Evolutionary conservation across 2,888 invertebrate genomes (phyloP).

Genomic region (Empis livida): DNA sequence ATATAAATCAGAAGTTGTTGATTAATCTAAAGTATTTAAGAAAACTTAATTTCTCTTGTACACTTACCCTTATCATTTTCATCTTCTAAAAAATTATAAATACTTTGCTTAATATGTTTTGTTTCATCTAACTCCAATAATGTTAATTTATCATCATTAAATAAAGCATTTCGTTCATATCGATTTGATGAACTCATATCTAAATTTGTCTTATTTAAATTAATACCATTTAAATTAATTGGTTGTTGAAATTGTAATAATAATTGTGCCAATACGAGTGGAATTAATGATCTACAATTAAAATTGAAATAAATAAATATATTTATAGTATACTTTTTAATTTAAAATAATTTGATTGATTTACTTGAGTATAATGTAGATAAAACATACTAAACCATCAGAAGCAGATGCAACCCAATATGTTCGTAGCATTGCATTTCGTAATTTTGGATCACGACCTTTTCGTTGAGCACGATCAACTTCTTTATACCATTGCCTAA

Average conservation of each 20-base stretch:
- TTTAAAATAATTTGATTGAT: conserved; percentile 6
- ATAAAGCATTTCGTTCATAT: background rate
- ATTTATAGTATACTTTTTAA: background rate
- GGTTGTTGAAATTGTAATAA: conserved; percentile 29
- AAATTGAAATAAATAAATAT: background rate
- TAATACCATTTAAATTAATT: conserved; percentile 2
- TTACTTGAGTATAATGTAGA: conserved; percentile 32
- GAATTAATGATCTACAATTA: conserved; percentile 28
- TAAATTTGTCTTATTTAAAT: background rate
- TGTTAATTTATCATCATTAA: background rate
- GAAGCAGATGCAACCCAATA: conserved; percentile 56
- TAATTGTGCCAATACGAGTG: conserved; percentile 32
- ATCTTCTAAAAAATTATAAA: background rate
- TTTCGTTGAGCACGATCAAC: conserved; percentile 42
- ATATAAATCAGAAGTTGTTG: too few species aligned
- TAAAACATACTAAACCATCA: conserved; percentile 47
- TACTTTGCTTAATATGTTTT: background rate
- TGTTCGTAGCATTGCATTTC: conserved; percentile 50
- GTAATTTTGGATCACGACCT: conserved; percentile 47
- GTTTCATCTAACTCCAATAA: background rate
- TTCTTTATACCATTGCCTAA: conserved; percentile 56
- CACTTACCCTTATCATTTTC: background rate
- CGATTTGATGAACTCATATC: background rate
- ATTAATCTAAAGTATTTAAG: too few species aligned
- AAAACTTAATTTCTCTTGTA: too few species aligned